Evolutionary conservation across 2,113 vertebrate genomes (phyloP).

Genomic region (Gallinago paraguaiae): DNA sequence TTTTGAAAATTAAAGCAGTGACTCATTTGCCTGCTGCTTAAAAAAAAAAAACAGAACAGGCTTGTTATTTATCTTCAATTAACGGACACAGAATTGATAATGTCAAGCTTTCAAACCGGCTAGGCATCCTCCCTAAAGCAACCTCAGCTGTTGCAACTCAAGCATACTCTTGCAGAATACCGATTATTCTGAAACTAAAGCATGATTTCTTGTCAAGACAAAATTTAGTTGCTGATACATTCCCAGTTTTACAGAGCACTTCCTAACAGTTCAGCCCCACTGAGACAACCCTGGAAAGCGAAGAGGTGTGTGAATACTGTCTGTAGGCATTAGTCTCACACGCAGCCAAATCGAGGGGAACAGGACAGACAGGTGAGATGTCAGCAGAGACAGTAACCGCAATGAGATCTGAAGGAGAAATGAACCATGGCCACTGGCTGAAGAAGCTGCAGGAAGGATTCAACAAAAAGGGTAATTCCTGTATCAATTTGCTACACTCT

Average conservation of each 20-base stretch:
- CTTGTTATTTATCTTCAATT: constrained; percentile 51
- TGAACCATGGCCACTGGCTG: not conserved
- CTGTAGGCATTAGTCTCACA: constrained; percentile 41
- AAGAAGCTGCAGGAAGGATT: constrained; percentile 9
- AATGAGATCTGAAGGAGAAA: constrained; percentile 52
- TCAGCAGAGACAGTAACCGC: constrained; percentile 42
- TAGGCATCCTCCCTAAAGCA: constrained; percentile 36
- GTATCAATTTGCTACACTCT: not conserved
- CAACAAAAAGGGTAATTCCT: not conserved
- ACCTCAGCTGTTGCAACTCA: constrained; percentile 38
- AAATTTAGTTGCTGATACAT: constrained; percentile 19
- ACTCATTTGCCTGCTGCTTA: constrained; percentile 44
- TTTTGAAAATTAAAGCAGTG: constrained; percentile 36
- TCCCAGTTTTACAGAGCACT: not conserved
- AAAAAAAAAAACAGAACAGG: not conserved
- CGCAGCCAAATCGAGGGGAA: not conserved
- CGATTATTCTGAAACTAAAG: constrained; percentile 30
- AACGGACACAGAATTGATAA: not conserved
- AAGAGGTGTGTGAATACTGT: constrained; percentile 9
- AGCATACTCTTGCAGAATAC: constrained; percentile 33
- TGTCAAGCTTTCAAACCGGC: constrained; percentile 18
- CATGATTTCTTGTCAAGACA: constrained; percentile 30
- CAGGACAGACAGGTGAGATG: constrained; percentile 50
- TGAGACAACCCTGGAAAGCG: not conserved
- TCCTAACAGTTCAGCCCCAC: not conserved